Percentiles rank a stretch among this genome's conserved stretches.
phyloP scores from a whole-genome alignment of 2,888 invertebrate genomes.

The Archips crataeganus region DNA sequence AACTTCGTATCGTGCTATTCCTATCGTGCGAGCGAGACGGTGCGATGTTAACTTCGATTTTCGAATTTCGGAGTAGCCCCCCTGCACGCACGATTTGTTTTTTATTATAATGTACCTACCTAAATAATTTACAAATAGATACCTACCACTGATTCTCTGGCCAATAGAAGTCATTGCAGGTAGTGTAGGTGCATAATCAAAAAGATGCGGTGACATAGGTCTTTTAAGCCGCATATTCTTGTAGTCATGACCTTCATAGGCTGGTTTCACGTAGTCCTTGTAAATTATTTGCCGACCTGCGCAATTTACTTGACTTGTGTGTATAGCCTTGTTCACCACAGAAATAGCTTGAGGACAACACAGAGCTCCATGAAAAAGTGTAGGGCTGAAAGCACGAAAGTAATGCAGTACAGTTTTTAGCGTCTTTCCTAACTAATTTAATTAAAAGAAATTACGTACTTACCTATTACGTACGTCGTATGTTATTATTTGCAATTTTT shows the following conservation, averaged over 20 bases:
- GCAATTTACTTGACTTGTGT: conserved; percentile 13
- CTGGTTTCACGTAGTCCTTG: conserved; percentile 56
- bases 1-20: too few relatives aligned
- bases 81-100: too few relatives aligned
- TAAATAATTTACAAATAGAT: too few relatives aligned
- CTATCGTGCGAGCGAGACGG: too few relatives aligned
- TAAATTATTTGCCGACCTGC: conserved; percentile 48
- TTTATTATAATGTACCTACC: too few relatives aligned
- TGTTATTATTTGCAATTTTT: not conserved
- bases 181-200: conserved; percentile 91
- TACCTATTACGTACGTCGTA: not conserved
- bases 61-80: too few relatives aligned
- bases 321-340: conserved; percentile 22
- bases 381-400: conserved; percentile 7
- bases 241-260: conserved; percentile 85
- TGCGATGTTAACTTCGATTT: too few relatives aligned
- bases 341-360: conserved; percentile 14
- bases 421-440: not conserved
- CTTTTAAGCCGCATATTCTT: conserved; percentile 91
- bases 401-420: not conserved
- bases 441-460: not conserved
- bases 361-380: not conserved
- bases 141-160: conserved; percentile 90
- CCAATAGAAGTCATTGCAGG: conserved; percentile 92
- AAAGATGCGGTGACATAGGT: conserved; percentile 94